phyloP scores from a whole-genome alignment of 2,113 vertebrate species.

The Amphiprion ocellaris region DNA sequence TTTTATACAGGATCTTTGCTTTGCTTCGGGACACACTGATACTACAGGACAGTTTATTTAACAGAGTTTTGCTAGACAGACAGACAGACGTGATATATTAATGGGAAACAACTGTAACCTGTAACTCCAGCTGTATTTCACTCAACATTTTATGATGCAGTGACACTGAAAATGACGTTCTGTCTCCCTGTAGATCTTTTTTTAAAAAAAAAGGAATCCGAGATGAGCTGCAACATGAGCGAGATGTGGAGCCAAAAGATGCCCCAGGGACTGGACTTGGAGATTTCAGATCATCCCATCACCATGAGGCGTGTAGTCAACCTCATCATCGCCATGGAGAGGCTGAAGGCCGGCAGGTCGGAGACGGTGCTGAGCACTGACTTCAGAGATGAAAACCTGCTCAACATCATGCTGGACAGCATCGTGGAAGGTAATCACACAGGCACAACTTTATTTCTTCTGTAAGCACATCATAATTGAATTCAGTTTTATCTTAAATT shows the following conservation, averaged over 20 bases:
- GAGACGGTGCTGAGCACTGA: slow-evolving; percentile 35
- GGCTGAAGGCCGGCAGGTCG: slow-evolving; percentile 36
- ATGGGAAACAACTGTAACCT: too few relatives aligned
- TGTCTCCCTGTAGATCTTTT: slow-evolving; percentile 35
- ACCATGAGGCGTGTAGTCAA: slow-evolving; percentile 63
- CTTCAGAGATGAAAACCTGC: slow-evolving; percentile 70
- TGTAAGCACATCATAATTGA: too few relatives aligned
- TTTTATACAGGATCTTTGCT: neutral
- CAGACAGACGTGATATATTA: too few relatives aligned
- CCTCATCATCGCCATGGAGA: slow-evolving; percentile 74
- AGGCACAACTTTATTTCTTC: neutral
- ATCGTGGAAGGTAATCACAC: slow-evolving; percentile 70
- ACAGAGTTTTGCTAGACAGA: neutral
- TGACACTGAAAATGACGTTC: neutral
- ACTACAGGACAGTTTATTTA: neutral
- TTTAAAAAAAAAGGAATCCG: slow-evolving; percentile 58
- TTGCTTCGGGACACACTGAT: neutral
- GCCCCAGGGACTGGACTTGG: slow-evolving; percentile 59
- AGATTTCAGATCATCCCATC: slow-evolving; percentile 63
- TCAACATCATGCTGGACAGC: slow-evolving; percentile 71
- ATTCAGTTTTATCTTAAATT: too few relatives aligned
- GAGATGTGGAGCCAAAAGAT: slow-evolving; percentile 23
- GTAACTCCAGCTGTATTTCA: too few relatives aligned
- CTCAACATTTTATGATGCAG: neutral
- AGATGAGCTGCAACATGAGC: slow-evolving; percentile 17